Base-by-base conservation (phyloP, 2,888 invertebrate genomes). In the Drosophila kuntzei region DNA sequence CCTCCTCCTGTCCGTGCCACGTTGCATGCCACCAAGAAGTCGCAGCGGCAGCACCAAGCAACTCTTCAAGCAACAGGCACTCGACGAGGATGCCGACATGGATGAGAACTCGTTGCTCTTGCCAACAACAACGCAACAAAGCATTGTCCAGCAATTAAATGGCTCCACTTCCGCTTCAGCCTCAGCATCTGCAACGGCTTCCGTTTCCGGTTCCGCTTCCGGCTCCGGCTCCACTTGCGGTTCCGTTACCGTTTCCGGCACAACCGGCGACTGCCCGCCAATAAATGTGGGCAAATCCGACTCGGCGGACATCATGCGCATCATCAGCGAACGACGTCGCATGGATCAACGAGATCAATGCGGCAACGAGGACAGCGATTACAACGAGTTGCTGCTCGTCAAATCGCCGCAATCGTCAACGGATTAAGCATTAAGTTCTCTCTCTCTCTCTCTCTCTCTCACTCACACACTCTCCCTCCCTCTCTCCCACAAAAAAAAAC, bases 51-150 rank as follows among this genome's bases (percentile, higher is more conserved):
- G 94, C 87, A 93, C 94, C 20, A 94, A 94, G 79, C 94, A 94
- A 87, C 90, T 94, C 11, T 94, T 94, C 83, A 94, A 94, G 82
- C 94, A 94, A 75, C 92, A 93, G 75, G 94, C 94, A 0, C 92
- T 94, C 62, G 94, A 94, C 70, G 94, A 94, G 76, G 92, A 93
- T 68, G 91, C 90, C 41, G 92, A 92, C 71, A 91, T 93, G 61
- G 94, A 94, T 79, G 94, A 94, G 78, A 93, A 92, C 34, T 93
- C 93, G 46, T 91, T 94, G 78, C 84, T 94, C 49, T 70, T 93
- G 71, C 93, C 93, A 7, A 74, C 82, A 16, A 49, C 5, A 3
- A 22, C n/a, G 6, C 1, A n/a, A 5, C n/a, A 6, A 34, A 1
- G 6, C 34, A n/a, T n/a, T n/a, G n/a, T n/a, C n/a, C n/a, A n/a